A percentile compares a stretch with the other conserved stretches of the same genome.
Conservation (phyloP, 2,113 vertebrate genomes). For the Otocyon megalotis region DNA sequence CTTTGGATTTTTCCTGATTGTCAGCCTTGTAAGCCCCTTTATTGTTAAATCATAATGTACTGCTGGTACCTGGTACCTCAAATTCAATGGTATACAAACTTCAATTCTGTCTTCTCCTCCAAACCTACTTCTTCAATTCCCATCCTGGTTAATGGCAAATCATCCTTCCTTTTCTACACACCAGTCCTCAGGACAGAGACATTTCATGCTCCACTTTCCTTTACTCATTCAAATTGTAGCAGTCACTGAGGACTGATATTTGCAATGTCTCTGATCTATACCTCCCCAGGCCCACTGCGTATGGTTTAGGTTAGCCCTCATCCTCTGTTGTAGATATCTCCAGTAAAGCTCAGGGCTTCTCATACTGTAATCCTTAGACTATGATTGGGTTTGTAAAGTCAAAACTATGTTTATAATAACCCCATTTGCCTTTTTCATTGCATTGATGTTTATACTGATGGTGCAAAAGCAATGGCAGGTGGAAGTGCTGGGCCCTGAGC, state of each 20-base stretch:
- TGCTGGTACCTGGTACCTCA: background rate
- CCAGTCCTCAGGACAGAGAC: background rate
- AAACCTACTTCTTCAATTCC: background rate
- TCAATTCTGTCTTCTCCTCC: background rate
- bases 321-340: background rate
- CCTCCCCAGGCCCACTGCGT: background rate
- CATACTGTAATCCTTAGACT: background rate
- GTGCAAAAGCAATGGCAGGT: background rate
- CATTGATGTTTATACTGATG: background rate
- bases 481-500: background rate
- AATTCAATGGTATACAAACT: background rate
- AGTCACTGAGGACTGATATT: background rate
- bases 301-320: background rate
- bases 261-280: background rate
- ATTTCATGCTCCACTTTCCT: background rate
- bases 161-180: too few relatives aligned
- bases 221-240: accelerated
- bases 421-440: background rate
- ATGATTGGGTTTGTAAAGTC: background rate
- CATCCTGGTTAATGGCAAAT: background rate
- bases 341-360: background rate
- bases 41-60: background rate
- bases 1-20: background rate
- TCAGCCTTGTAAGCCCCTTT: background rate
- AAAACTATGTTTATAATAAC: background rate